These are phyloP conservation scores for Aplysia californica DNA, from an alignment of 1,140 invertebrate genomes.

Conservation along the genomic window DNA sequence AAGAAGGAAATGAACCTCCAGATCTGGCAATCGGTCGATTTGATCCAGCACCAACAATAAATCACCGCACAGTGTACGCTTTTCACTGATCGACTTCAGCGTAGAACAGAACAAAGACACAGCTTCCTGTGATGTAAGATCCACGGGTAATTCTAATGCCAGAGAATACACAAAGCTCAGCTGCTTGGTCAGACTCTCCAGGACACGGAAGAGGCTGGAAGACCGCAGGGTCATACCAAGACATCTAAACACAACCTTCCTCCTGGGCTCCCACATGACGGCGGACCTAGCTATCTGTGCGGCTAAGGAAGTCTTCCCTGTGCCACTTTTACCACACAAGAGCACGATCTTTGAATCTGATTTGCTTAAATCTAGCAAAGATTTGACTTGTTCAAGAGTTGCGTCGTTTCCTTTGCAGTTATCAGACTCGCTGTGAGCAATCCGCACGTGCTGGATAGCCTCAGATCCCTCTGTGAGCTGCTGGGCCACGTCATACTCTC, in stretches of 20 bases:
- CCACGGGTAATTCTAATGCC: constrained; percentile 1
- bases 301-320: constrained; percentile 29
- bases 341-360: background rate
- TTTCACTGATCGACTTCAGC: constrained; percentile 19
- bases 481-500: constrained; percentile 30
- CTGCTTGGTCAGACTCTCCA: constrained; percentile 33
- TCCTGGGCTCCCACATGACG: background rate
- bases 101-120: constrained; percentile 21
- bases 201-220: constrained; percentile 24
- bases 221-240: constrained; percentile 31
- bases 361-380: constrained; percentile 1
- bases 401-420: constrained; percentile 5
- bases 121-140: constrained; percentile 18
- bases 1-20: constrained; percentile 22
- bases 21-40: constrained; percentile 24
- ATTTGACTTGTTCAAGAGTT: background rate
- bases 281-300: constrained; percentile 21
- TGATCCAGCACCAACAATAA: constrained; percentile 33
- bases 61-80: constrained; percentile 1
- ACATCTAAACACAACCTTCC: constrained; percentile 29
- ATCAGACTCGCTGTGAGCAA: background rate
- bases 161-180: constrained; percentile 29
- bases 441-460: constrained; percentile 29
- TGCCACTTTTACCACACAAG: constrained; percentile 25
- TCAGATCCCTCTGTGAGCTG: constrained; percentile 31